Conservation (phyloP, 2,113 vertebrate species). For the Callipepla squamata region DNA sequence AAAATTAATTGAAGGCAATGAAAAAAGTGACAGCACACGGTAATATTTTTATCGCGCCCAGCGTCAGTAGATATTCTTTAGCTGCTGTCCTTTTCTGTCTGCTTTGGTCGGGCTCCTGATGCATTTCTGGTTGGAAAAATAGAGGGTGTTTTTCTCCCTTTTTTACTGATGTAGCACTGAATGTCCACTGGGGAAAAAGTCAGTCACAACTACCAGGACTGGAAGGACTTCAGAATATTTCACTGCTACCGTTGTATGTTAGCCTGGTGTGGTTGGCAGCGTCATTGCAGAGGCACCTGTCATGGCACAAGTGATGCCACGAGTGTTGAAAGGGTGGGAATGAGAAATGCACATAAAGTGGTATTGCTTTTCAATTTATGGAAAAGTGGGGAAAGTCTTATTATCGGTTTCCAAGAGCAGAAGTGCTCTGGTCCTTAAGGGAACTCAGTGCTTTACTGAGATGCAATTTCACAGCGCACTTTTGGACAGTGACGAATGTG, state of each 20-base stretch:
- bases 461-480: background rate
- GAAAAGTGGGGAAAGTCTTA: background rate
- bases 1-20: constrained; percentile 41
- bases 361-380: background rate
- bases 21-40: background rate
- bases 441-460: background rate
- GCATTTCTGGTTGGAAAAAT: background rate
- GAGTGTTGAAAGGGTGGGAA: background rate
- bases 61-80: constrained; percentile 36
- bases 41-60: constrained; percentile 19
- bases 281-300: background rate
- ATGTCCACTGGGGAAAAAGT: background rate
- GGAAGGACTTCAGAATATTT: background rate
- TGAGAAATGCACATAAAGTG: background rate
- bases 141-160: background rate
- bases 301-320: background rate
- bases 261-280: background rate
- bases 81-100: background rate
- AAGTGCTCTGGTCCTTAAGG: background rate
- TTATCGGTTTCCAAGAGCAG: fast-evolving
- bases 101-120: background rate
- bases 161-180: background rate
- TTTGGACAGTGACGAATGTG: background rate
- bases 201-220: background rate
- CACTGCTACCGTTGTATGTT: background rate